Evolutionary conservation across 2,113 vertebrate species (phyloP).

Genomic region (Rhinoderma darwinii): DNA sequence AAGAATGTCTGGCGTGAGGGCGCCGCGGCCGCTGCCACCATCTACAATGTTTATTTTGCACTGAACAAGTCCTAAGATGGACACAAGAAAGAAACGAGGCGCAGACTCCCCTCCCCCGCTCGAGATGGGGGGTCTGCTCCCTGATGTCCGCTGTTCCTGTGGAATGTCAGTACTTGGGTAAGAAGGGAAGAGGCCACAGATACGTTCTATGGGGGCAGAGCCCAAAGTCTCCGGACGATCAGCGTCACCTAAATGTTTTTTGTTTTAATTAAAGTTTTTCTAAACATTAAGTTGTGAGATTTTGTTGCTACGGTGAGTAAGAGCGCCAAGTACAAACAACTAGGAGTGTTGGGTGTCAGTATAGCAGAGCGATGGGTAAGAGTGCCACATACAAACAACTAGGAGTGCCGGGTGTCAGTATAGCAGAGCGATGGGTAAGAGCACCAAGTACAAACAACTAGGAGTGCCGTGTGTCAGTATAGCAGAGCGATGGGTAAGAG

Average conservation of each 20-base stretch:
- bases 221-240: not conserved
- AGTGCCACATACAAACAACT: too few species aligned
- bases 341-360: too few species aligned
- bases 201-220: conserved; percentile 6
- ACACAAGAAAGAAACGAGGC: not conserved
- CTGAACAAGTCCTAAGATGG: conserved; percentile 35
- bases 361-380: too few species aligned
- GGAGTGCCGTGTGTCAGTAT: too few species aligned
- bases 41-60: conserved; percentile 36
- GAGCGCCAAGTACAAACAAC: too few species aligned
- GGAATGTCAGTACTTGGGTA: conserved; percentile 11
- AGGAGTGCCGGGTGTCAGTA: too few species aligned
- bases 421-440: too few species aligned
- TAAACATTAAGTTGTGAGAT: not conserved
- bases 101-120: not conserved
- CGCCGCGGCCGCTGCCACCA: not conserved
- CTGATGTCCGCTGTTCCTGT: conserved; percentile 23
- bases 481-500: too few species aligned
- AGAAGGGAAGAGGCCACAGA: too few species aligned
- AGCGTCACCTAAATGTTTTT: not conserved
- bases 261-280: conserved; percentile 3
- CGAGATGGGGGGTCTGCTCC: not conserved
- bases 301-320: not conserved
- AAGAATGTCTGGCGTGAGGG: not conserved
- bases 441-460: too few species aligned